Evolutionary conservation across 1,140 invertebrate genomes (phyloP).

Genomic region (Gonioctena quinquepunctata): DNA sequence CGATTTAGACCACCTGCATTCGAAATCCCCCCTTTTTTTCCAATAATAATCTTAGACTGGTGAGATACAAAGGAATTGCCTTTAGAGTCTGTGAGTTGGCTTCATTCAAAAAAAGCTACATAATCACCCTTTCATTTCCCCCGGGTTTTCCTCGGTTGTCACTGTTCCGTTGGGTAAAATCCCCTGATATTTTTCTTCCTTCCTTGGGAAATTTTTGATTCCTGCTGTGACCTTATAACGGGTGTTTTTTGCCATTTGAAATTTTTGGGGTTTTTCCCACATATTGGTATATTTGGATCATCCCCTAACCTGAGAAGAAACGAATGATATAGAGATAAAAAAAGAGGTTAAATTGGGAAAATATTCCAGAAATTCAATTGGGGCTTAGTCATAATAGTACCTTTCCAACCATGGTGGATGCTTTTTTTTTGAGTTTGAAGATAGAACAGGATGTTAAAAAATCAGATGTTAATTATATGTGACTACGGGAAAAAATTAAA

Average conservation of each 20-base stretch:
- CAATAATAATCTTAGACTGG: slow-evolving; percentile 58
- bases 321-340: too few relatives aligned
- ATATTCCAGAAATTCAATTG: too few relatives aligned
- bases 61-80: slow-evolving; percentile 71
- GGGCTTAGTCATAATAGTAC: too few relatives aligned
- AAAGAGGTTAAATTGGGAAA: too few relatives aligned
- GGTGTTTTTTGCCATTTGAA: slow-evolving; percentile 74
- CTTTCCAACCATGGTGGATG: too few relatives aligned
- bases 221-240: slow-evolving; percentile 77
- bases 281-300: slow-evolving; percentile 67
- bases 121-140: too few relatives aligned
- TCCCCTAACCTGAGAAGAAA: slow-evolving; percentile 56
- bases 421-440: too few relatives aligned
- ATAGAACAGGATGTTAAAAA: too few relatives aligned
- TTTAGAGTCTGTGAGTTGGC: slow-evolving; percentile 74
- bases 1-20: too few relatives aligned
- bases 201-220: slow-evolving; percentile 66
- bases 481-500: too few relatives aligned
- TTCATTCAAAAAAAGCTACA: slow-evolving; percentile 71
- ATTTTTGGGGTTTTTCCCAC: slow-evolving; percentile 67
- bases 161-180: slow-evolving; percentile 42
- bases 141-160: slow-evolving; percentile 28
- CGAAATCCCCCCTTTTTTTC: too few relatives aligned
- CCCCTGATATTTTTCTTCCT: slow-evolving; percentile 83
- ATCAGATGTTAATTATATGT: too few relatives aligned